Conservation (phyloP, 2,888 invertebrate genomes). For the Eucriotettix oculatus region DNA sequence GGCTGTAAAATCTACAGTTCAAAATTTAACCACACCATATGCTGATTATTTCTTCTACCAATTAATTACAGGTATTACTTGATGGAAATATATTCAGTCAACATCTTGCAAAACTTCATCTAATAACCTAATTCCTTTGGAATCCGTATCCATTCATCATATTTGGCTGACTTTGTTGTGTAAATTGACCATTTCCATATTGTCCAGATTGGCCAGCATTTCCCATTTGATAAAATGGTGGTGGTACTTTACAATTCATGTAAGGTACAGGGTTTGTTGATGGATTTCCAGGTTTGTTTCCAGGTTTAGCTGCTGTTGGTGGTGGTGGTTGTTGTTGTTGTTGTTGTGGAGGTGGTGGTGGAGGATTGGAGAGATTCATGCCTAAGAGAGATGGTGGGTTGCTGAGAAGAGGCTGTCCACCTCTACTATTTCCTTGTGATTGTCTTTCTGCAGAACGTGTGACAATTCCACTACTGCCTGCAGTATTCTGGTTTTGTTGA, state of each 20-base stretch:
- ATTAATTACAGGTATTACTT: too few relatives aligned
- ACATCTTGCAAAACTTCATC: not conserved
- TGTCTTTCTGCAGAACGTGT: not conserved
- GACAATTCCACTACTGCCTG: not conserved
- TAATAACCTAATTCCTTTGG: not conserved
- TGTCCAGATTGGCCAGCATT: not conserved
- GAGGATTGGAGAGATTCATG: not conserved
- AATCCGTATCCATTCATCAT: not conserved
- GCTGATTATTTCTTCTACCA: too few relatives aligned
- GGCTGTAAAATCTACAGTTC: too few relatives aligned
- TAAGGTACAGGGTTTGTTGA: not conserved
- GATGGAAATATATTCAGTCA: too few relatives aligned
- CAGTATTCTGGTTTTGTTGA: not conserved
- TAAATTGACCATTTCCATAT: not conserved
- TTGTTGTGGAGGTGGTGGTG: slow-evolving; percentile 4
- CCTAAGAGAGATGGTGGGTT: not conserved
- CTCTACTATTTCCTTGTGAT: not conserved
- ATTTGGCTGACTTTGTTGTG: not conserved
- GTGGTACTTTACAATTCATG: not conserved
- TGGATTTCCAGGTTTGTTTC: not conserved
- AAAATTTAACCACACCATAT: too few relatives aligned
- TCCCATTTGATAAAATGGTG: not conserved
- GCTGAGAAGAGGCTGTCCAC: not conserved
- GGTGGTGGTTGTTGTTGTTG: not conserved
- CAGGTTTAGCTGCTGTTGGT: not conserved